A percentile compares a stretch with the other conserved stretches of the same genome.
phyloP scores from a whole-genome alignment of 2,888 invertebrate species.

The Lordiphosa fenestrarum region DNA sequence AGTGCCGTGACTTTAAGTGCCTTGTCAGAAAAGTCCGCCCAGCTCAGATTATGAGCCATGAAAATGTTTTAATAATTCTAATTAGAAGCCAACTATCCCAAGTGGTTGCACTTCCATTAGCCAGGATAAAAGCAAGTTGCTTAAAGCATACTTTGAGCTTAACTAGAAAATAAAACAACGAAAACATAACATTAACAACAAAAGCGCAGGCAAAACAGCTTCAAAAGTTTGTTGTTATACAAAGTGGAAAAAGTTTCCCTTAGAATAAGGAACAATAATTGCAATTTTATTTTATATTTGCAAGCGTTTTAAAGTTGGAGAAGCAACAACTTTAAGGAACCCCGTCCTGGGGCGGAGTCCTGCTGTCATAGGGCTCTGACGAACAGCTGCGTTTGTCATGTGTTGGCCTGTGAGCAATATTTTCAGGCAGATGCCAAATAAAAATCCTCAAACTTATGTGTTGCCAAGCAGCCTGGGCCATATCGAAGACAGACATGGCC shows the following conservation, averaged over 20 bases:
- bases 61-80: conserved; percentile 39
- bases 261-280: conserved; percentile 56
- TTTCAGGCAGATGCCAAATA: conserved; percentile 71
- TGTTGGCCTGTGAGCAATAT: conserved; percentile 72
- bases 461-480: conserved; percentile 40
- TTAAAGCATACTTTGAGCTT: conserved; percentile 61
- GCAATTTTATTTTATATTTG: conserved; percentile 41
- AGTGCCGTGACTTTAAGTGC: too few relatives aligned
- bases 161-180: conserved; percentile 44
- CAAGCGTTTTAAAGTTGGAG: conserved; percentile 19
- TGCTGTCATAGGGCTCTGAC: conserved; percentile 36
- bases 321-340: conserved; percentile 37
- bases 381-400: conserved; percentile 75
- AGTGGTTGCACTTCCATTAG: conserved; percentile 25
- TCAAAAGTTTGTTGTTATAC: conserved; percentile 34
- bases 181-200: conserved; percentile 46
- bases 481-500: conserved; percentile 7
- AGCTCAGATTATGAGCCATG: conserved; percentile 1
- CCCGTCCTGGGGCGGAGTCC: conserved; percentile 27
- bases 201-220: conserved; percentile 35
- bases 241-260: conserved; percentile 1
- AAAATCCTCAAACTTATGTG: conserved; percentile 76
- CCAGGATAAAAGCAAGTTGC: conserved; percentile 44
- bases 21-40: too few relatives aligned
- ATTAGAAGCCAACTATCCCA: conserved; percentile 1